phyloP scores from a whole-genome alignment of 1,140 invertebrate genomes.

The Rhagoletis zephyria region DNA sequence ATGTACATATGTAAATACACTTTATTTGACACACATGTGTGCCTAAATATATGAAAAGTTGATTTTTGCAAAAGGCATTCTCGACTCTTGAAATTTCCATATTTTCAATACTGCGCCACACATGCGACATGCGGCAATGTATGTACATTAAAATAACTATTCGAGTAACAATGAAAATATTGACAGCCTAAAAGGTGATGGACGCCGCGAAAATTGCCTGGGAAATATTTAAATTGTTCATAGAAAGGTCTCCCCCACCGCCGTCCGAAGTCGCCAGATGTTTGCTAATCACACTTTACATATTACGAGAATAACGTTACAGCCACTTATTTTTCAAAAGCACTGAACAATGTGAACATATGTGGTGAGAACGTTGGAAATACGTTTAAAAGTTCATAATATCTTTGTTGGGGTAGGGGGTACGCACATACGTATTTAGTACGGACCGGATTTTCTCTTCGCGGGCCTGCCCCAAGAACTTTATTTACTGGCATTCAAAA shows the following conservation, averaged over 20 bases:
- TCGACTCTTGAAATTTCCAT: constrained; percentile 5
- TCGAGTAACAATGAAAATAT: not conserved
- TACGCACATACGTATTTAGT: too few relatives aligned
- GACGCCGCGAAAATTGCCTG: not conserved
- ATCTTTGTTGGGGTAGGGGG: too few relatives aligned
- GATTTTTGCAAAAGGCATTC: not conserved
- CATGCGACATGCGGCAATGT: not conserved
- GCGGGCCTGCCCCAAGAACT: too few relatives aligned
- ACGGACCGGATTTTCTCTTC: too few relatives aligned
- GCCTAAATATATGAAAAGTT: not conserved
- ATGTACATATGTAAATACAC: too few relatives aligned
- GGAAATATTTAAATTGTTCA: not conserved
- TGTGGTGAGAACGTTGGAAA: not conserved
- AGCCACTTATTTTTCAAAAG: too few relatives aligned
- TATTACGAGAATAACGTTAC: too few relatives aligned
- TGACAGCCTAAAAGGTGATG: not conserved
- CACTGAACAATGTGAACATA: too few relatives aligned
- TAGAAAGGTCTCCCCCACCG: not conserved
- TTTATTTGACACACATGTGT: not conserved
- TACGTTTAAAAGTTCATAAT: not conserved
- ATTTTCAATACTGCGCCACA: not conserved
- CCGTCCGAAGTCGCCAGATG: too few relatives aligned
- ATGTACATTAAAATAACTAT: constrained; percentile 17
- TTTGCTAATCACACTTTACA: too few relatives aligned
- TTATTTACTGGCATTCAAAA: too few relatives aligned